phyloP scores from a whole-genome alignment of 2,888 invertebrate species.

The Nephrotoma appendiculata region DNA sequence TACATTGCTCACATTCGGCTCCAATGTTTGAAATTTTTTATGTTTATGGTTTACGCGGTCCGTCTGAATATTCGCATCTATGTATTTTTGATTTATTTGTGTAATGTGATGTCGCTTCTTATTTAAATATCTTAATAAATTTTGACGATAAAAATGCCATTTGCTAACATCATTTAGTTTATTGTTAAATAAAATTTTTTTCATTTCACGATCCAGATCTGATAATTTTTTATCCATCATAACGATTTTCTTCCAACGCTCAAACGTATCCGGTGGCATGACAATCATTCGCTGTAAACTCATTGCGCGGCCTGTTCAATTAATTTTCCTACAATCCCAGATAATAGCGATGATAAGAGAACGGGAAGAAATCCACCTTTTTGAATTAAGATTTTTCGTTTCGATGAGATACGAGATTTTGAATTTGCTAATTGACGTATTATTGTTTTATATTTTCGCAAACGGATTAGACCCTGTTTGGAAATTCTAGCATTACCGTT shows the following conservation, averaged over 20 bases:
- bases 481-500: neutral
- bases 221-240: neutral
- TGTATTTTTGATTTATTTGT: too few species aligned
- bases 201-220: neutral
- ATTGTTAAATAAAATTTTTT: neutral
- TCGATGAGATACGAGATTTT: neutral
- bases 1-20: too few species aligned
- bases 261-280: conserved; percentile 1
- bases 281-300: neutral
- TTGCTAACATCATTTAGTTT: neutral
- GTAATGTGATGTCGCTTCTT: neutral
- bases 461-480: neutral
- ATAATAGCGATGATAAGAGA: neutral
- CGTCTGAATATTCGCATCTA: too few species aligned
- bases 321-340: conserved; percentile 3
- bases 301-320: neutral
- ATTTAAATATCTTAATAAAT: neutral
- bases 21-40: too few species aligned
- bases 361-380: conserved; percentile 5
- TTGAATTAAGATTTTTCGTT: conserved; percentile 6
- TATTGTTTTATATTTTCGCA: neutral
- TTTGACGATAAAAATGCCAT: conserved; percentile 6
- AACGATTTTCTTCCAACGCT: neutral
- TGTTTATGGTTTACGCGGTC: too few species aligned
- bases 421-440: neutral